Percentiles rank a stretch among this genome's conserved stretches.
These are phyloP conservation scores for Diglossa cyanea DNA, from an alignment of 2,797 vertebrate genomes.

Conservation along the genomic window DNA sequence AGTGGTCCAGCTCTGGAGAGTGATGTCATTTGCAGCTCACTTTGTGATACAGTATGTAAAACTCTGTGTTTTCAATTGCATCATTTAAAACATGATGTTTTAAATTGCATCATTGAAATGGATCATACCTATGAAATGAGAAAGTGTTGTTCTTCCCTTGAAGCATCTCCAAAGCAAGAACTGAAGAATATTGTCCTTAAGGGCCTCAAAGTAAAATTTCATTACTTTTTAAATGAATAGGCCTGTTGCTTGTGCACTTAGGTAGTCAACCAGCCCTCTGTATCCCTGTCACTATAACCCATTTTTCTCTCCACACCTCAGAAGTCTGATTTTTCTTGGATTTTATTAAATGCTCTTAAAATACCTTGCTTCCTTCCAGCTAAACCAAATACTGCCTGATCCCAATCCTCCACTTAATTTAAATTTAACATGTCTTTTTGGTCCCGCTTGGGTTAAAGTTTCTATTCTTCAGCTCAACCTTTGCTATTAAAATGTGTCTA, in stretches of 20 bases:
- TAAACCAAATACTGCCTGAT: background rate
- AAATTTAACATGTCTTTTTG: background rate
- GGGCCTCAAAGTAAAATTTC: background rate
- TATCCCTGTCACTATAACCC: background rate
- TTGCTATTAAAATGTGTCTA: background rate
- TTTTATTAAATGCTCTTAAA: slow-evolving; percentile 17
- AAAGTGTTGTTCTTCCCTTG: background rate
- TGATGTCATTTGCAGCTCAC: background rate
- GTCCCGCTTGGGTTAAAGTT: background rate
- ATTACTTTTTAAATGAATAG: background rate
- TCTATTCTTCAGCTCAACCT: background rate
- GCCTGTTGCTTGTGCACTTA: background rate
- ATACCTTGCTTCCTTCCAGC: background rate
- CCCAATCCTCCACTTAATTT: background rate
- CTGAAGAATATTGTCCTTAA: background rate
- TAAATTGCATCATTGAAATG: background rate
- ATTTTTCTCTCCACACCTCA: background rate
- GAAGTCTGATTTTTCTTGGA: background rate
- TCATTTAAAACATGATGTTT: background rate
- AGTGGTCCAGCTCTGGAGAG: background rate
- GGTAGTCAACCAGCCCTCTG: background rate
- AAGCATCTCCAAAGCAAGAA: background rate
- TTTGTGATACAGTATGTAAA: background rate
- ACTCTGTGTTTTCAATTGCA: no score
- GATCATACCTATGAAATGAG: background rate